Percentiles rank a stretch among this genome's conserved stretches.
phyloP scores from a whole-genome alignment of 2,113 vertebrate genomes.

The Bubo scandiacus region DNA sequence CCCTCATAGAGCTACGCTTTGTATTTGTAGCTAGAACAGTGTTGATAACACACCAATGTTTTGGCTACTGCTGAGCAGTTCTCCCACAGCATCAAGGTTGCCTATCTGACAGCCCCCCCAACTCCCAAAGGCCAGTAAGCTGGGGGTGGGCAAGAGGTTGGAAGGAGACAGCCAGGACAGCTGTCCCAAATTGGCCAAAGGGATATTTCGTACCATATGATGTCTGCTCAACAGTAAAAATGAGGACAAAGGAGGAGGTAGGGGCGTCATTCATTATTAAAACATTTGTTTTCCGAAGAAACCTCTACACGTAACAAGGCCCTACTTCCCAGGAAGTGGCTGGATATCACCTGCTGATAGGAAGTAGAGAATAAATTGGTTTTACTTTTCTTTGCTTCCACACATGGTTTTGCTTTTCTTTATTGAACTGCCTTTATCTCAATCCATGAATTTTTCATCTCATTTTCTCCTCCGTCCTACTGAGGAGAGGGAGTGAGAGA shows the following conservation, averaged over 20 bases:
- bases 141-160: background rate
- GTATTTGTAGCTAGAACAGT: background rate
- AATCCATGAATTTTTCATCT: background rate
- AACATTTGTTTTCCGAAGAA: background rate
- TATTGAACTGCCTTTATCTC: background rate
- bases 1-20: background rate
- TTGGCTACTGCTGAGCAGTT: background rate
- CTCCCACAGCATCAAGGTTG: background rate
- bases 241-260: rapidly evolving
- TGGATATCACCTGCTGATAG: background rate
- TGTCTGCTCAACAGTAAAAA: background rate
- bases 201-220: background rate
- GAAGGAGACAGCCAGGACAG: background rate
- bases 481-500: background rate
- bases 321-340: background rate
- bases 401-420: background rate
- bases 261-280: rapidly evolving
- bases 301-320: rapidly evolving
- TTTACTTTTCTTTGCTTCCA: background rate
- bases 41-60: background rate
- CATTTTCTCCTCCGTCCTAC: background rate
- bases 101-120: background rate
- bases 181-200: background rate
- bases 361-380: background rate
- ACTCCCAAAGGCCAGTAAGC: too few relatives aligned